Base-by-base conservation (phyloP, 2,113 vertebrate species). In the Oxyruncus cristatus region DNA sequence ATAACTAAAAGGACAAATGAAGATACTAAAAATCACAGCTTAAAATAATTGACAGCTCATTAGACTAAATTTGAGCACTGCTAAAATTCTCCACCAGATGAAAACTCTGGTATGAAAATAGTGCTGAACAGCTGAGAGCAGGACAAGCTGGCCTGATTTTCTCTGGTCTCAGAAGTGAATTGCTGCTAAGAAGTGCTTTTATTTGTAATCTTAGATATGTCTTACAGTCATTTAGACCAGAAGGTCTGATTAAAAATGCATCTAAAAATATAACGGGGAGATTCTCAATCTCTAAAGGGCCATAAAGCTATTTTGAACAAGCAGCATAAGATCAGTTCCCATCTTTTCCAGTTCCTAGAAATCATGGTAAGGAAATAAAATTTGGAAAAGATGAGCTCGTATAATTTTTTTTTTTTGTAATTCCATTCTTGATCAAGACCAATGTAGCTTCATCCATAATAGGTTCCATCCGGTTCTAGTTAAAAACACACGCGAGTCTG, bases 1-100 rank as follows among this genome's bases (percentile, higher is more conserved):
- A 92, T 87, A 95, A 70, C 73, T 72, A 74, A 93, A 92, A 86
- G 77, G 66, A 55, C 61, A 89, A 72, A 78, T 33, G 56, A 92
- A 95, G 52, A 44, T 78, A 65, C 65, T 93, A 79, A 89, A 92
- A 95, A 92, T 49, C 53, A 89, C 85, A 78, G 58, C 73, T 92
- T 85, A 94, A 97, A 97, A 92, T 96, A 96, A 94, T 91, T 85
- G 81, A 89, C 92, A 95, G 89, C 83, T 95, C 68, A 88, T 94
- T 88, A 83, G 44, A 73, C 83, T 94, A 89, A 95, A 94, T 93
- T 77, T 79, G 89, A 97, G 79, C 91, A 85, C 81, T 49, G 61
- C 77, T 86, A 94, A 93, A 95, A 92, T 90, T 67, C 89, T 72
- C n/a, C 46, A 61, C 61, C 75, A 76, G 79, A 90, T 88, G 88